These are phyloP conservation scores for Tokudaia muenninki DNA, from an alignment of 2,797 vertebrate species.

Conservation along the genomic window DNA sequence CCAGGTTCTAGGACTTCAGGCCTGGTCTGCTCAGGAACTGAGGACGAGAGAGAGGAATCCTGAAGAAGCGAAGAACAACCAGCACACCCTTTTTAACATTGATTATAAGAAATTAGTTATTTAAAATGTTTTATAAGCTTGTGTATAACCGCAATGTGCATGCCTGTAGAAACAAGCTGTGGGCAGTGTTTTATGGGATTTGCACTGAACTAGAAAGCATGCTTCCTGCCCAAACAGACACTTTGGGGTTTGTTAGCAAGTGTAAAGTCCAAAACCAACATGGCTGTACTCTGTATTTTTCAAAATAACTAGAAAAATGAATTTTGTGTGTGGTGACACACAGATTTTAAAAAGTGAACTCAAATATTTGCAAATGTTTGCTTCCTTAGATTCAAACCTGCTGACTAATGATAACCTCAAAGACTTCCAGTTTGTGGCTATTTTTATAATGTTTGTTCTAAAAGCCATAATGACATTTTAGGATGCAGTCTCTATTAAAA, in stretches of 20 bases:
- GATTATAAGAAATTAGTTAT: not conserved
- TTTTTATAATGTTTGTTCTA: not conserved
- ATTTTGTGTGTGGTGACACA: not conserved
- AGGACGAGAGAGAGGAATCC: not conserved
- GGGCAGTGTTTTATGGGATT: fast-evolving
- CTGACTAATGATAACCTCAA: not conserved
- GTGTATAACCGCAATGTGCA: too few species aligned
- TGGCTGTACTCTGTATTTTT: not conserved
- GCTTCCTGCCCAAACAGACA: not conserved
- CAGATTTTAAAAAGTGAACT: not conserved
- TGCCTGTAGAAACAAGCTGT: not conserved
- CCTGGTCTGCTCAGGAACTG: not conserved
- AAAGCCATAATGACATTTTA: not conserved
- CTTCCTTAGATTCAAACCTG: not conserved
- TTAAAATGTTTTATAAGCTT: not conserved
- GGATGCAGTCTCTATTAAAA: not conserved
- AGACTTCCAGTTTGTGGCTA: not conserved
- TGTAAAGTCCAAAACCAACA: not conserved
- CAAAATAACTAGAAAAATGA: not conserved
- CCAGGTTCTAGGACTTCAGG: not conserved
- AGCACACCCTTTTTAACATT: not conserved
- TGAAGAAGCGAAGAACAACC: not conserved
- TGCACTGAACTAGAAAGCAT: not conserved
- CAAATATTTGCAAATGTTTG: not conserved
- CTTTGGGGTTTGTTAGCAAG: not conserved